These are phyloP conservation scores for Mycalesis mineus DNA, from an alignment of 2,888 invertebrate genomes.

Conservation along the genomic window DNA sequence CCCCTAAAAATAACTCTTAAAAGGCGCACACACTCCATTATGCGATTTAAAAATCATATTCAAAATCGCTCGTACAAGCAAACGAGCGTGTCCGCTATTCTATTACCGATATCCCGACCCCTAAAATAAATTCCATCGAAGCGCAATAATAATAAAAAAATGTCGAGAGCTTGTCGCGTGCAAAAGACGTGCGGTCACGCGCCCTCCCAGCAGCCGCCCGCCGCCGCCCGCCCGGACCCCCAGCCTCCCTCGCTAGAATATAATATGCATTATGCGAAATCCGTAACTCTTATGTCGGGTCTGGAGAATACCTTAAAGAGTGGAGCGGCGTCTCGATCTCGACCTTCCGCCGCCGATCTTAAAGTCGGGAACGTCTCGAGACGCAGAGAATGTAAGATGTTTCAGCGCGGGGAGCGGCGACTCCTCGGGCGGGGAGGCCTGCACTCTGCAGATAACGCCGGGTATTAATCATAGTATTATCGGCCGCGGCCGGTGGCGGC, in stretches of 20 bases:
- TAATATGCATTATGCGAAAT: slow-evolving; percentile 79
- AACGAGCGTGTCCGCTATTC: slow-evolving; percentile 66
- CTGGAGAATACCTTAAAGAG: slow-evolving; percentile 64
- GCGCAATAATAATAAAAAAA: slow-evolving; percentile 79
- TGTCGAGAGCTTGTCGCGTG: slow-evolving; percentile 77
- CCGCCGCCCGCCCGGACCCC: slow-evolving; percentile 32
- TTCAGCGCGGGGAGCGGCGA: slow-evolving; percentile 33
- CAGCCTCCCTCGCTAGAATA: slow-evolving; percentile 50
- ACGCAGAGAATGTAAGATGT: slow-evolving; percentile 29
- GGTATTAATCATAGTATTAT: slow-evolving; percentile 78
- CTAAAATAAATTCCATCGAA: slow-evolving; percentile 72
- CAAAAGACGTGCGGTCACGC: slow-evolving; percentile 76
- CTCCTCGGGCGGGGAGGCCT: slow-evolving; percentile 58
- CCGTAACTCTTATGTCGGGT: slow-evolving; percentile 73
- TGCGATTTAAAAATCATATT: slow-evolving; percentile 76
- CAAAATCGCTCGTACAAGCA: slow-evolving; percentile 62
- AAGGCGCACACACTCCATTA: slow-evolving; percentile 69
- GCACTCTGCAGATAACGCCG: slow-evolving; percentile 75
- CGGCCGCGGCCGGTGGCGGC: slow-evolving; percentile 69
- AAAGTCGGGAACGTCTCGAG: slow-evolving; percentile 26
- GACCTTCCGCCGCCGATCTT: slow-evolving; percentile 24
- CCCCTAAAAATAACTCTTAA: slow-evolving; percentile 63
- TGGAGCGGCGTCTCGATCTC: slow-evolving; percentile 20
- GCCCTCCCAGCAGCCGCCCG: slow-evolving; percentile 38
- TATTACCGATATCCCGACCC: slow-evolving; percentile 59